Percentiles rank a stretch among this genome's conserved stretches.
phyloP scores from a whole-genome alignment of 2,888 invertebrate species.

The Drosophila anceps region DNA sequence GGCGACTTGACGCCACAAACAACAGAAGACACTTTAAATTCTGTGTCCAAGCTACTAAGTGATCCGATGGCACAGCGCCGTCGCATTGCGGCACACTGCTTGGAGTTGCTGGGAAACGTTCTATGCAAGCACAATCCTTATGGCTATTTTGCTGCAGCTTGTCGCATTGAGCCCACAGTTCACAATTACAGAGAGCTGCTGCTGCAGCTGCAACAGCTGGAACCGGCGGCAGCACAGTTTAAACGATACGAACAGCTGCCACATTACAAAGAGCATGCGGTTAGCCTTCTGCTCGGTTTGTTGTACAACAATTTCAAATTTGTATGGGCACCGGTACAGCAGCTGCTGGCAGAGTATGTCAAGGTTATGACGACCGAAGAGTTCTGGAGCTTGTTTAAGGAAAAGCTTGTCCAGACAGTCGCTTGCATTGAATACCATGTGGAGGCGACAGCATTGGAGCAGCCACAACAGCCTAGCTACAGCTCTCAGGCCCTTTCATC shows the following conservation, averaged over 20 bases:
- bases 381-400: constrained; percentile 91
- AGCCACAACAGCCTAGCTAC: constrained; percentile 19
- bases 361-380: constrained; percentile 87
- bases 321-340: constrained; percentile 93
- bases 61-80: constrained; percentile 90
- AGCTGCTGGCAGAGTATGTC: constrained; percentile 91
- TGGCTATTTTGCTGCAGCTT: constrained; percentile 89
- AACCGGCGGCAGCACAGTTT: constrained; percentile 88
- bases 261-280: constrained; percentile 88
- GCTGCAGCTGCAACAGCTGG: constrained; percentile 90
- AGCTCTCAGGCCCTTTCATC: constrained; percentile 54
- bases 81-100: constrained; percentile 90
- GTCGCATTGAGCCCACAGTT: constrained; percentile 90
- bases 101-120: constrained; percentile 88
- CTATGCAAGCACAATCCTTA: constrained; percentile 86
- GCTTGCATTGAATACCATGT: constrained; percentile 85
- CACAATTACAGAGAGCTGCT: constrained; percentile 93
- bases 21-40: constrained; percentile 83
- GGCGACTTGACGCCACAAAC: constrained; percentile 9
- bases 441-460: constrained; percentile 4
- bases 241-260: constrained; percentile 86
- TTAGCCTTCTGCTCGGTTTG: constrained; percentile 93
- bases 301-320: constrained; percentile 95
- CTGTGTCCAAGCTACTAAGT: constrained; percentile 87
- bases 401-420: constrained; percentile 87